Conservation (phyloP, 1,140 invertebrate genomes). For the Maconellicoccus hirsutus region DNA sequence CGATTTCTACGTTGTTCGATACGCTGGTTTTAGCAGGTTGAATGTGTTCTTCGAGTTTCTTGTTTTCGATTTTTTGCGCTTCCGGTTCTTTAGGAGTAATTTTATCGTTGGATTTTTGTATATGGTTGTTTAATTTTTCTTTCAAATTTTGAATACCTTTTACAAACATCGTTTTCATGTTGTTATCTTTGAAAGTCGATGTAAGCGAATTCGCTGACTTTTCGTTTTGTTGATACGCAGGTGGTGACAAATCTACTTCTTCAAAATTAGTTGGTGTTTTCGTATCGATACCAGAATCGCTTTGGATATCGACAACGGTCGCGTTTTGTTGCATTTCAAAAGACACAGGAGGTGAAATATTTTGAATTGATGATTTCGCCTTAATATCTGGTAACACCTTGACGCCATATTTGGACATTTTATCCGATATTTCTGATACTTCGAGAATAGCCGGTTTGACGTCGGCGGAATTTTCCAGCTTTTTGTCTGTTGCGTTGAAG, state of each 20-base stretch:
- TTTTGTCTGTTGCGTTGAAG: neutral
- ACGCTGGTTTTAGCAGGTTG: neutral
- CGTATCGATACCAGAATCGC: slow-evolving; percentile 21
- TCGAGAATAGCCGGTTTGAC: slow-evolving; percentile 27
- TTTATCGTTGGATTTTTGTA: slow-evolving; percentile 24
- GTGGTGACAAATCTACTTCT: slow-evolving; percentile 24
- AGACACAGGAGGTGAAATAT: neutral
- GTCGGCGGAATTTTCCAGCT: neutral
- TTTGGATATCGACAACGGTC: slow-evolving; percentile 7
- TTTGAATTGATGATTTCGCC: slow-evolving; percentile 30
- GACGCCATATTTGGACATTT: slow-evolving; percentile 53
- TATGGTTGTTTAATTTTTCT: slow-evolving; percentile 32
- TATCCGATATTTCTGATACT: slow-evolving; percentile 28
- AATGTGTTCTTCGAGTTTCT: neutral
- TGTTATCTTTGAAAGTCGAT: slow-evolving; percentile 28
- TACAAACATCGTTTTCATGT: slow-evolving; percentile 30
- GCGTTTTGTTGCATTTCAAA: slow-evolving; percentile 4
- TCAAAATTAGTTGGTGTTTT: slow-evolving; percentile 24
- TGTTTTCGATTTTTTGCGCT: neutral
- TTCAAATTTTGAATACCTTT: slow-evolving; percentile 34
- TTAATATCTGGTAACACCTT: slow-evolving; percentile 42
- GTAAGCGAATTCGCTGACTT: slow-evolving; percentile 26
- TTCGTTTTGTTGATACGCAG: neutral
- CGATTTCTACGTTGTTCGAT: neutral
- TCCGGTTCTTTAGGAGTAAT: neutral